Evolutionary conservation across 2,888 invertebrate genomes (phyloP).

Genomic region (Drosophila lutescens): DNA sequence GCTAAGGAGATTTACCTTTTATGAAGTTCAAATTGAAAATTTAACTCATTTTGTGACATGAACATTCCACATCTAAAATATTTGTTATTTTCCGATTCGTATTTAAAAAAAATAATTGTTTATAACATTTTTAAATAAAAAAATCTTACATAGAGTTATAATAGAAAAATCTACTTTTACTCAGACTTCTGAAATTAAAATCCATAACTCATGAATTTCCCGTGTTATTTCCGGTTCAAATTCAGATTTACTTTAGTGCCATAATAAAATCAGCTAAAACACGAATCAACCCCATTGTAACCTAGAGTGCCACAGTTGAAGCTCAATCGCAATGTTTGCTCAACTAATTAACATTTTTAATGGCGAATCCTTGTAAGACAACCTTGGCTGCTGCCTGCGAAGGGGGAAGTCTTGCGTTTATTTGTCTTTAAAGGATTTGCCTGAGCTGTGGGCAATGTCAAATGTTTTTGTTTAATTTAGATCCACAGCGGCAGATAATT

Average conservation of each 20-base stretch:
- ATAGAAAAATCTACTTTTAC: too few species aligned
- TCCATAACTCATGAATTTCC: too few species aligned
- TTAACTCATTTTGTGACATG: too few species aligned
- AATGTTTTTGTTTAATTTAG: conserved; percentile 78
- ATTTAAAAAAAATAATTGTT: too few species aligned
- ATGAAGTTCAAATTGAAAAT: not conserved
- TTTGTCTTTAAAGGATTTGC: conserved; percentile 71
- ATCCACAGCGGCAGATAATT: conserved; percentile 68
- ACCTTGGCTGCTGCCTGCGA: conserved; percentile 19
- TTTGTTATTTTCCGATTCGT: not conserved
- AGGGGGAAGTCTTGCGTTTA: conserved; percentile 27
- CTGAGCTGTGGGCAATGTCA: conserved; percentile 61
- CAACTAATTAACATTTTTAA: conserved; percentile 84
- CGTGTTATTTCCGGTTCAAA: too few species aligned
- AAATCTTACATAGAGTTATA: too few species aligned
- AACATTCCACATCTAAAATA: not conserved
- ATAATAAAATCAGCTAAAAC: not conserved
- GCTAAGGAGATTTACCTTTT: not conserved
- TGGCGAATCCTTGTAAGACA: conserved; percentile 82
- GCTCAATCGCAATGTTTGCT: conserved; percentile 68
- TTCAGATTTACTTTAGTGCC: too few species aligned
- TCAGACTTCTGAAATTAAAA: too few species aligned
- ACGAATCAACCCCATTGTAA: conserved; percentile 40
- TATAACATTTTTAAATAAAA: too few species aligned
- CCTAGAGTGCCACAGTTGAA: conserved; percentile 33